Base-by-base conservation (phyloP, 2,888 invertebrate genomes). In the Trilocha varians region DNA sequence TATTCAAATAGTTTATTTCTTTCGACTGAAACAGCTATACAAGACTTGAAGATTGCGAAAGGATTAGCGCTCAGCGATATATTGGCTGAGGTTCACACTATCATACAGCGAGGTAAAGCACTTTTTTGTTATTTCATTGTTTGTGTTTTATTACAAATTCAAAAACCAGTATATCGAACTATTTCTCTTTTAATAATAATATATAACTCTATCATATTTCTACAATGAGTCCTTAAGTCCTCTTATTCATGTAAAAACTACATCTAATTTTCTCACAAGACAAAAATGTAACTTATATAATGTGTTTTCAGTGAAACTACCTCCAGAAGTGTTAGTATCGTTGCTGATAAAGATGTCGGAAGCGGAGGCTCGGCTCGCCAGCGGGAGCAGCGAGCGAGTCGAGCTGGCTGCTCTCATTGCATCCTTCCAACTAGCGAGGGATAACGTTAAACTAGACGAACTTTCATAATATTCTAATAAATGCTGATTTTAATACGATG, bases 41-140 rank as follows among this genome's bases (percentile, higher is more conserved):
- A 94, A 87, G 91, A 91, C 70, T 87, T 98, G 36, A 97, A 98
- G 77, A 89, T 92, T 34, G 85, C 89, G 0, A 98, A 98, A 84
- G 99, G 99, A 3, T 85, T 98, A 45, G 98, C 99, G 0, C 87
- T 99, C 16, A 91, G 93, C 49, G 99, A 99, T 69, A 96, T 99
- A 55, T 73, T 99, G 38, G 93, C 96, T 0, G 97, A 98, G 79
- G 84, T 99, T 11, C 98, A 98, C 73, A 79, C 88, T 3, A 92
- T 92, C 60, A 90, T 98, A 38, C 95, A 96, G 77, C 90, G 94
- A 89, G 90, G 97, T 97, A 87, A n/a, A 85, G 91, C 88, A 43
- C 15, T 8, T 39, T 32, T 34, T 40, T 13, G 14, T 9, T n/a
- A 33, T 34, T 45, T 37, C 1, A 34, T 32, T 13, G 33, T 33